phyloP scores from a whole-genome alignment of 2,797 vertebrate species.

The Bradypodion ventrale region DNA sequence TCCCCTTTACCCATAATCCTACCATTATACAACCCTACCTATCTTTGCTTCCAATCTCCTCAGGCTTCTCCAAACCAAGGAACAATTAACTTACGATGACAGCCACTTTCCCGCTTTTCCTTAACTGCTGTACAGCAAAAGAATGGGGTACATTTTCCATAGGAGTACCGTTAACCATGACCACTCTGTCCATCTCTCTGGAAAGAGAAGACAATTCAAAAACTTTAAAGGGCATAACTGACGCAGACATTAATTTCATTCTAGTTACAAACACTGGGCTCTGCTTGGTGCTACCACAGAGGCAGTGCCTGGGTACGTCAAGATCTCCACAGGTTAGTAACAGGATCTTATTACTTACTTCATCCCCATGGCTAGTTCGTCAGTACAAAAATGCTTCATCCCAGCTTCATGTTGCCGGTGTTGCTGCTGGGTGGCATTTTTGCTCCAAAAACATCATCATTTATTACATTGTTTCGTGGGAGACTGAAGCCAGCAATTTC shows the following conservation, averaged over 20 bases:
- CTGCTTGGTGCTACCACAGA: too few species aligned
- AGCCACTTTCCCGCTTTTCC: slow-evolving; percentile 96
- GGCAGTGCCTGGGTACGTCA: not conserved
- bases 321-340: not conserved
- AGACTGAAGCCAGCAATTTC: too few species aligned
- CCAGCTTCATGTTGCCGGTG: too few species aligned
- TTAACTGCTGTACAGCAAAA: slow-evolving; percentile 92
- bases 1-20: not conserved
- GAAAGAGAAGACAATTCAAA: slow-evolving; percentile 22
- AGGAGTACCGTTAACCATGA: slow-evolving; percentile 88
- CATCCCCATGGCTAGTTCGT: not conserved
- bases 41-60: too few species aligned
- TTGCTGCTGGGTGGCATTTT: too few species aligned
- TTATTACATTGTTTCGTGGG: too few species aligned
- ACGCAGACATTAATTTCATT: not conserved
- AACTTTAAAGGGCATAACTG: slow-evolving; percentile 6
- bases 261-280: not conserved
- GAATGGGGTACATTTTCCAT: slow-evolving; percentile 93
- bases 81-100: slow-evolving; percentile 86
- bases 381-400: too few species aligned
- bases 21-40: not conserved
- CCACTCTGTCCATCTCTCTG: slow-evolving; percentile 92
- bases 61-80: not conserved
- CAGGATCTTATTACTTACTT: not conserved
- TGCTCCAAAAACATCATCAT: too few species aligned